A percentile compares a stretch with the other conserved stretches of the same genome.
Evolutionary conservation across 2,113 vertebrate species (phyloP).

Genomic region (Oplegnathus fasciatus): DNA sequence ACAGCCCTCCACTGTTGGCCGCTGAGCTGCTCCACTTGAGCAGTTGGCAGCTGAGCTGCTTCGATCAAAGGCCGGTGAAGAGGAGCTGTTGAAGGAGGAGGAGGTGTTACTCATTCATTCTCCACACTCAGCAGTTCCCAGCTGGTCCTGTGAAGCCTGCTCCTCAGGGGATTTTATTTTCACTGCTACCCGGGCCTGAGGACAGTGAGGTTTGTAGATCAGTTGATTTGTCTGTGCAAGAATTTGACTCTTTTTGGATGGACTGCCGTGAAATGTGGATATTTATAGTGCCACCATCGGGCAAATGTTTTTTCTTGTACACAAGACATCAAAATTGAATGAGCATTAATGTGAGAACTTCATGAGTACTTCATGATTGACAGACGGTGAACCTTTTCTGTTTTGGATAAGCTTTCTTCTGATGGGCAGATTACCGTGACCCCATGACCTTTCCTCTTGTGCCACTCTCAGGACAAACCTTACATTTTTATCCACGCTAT

Average conservation of each 20-base stretch:
- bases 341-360: not conserved
- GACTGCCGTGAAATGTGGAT: not conserved
- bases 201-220: not conserved
- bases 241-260: not conserved
- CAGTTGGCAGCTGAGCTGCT: conserved; percentile 33
- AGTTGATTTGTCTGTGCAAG: not conserved
- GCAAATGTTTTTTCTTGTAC: not conserved
- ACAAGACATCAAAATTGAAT: not conserved
- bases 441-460: too few relatives aligned
- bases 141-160: conserved; percentile 19
- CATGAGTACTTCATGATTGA: not conserved
- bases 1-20: conserved; percentile 5
- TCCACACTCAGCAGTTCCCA: conserved; percentile 28
- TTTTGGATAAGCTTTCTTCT: not conserved
- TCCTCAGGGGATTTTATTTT: not conserved
- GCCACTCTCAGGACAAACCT: too few relatives aligned
- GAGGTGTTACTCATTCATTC: conserved; percentile 41
- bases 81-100: conserved; percentile 42
- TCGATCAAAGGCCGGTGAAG: conserved; percentile 47
- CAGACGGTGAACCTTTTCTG: not conserved
- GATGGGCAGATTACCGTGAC: not conserved
- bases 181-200: not conserved
- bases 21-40: conserved; percentile 10
- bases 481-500: too few relatives aligned
- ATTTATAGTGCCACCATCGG: not conserved